Evolutionary conservation across 2,888 invertebrate species (phyloP), one percentile per base, ranked within the genome.

Genomic region (Metacarcinus magister): DNA sequence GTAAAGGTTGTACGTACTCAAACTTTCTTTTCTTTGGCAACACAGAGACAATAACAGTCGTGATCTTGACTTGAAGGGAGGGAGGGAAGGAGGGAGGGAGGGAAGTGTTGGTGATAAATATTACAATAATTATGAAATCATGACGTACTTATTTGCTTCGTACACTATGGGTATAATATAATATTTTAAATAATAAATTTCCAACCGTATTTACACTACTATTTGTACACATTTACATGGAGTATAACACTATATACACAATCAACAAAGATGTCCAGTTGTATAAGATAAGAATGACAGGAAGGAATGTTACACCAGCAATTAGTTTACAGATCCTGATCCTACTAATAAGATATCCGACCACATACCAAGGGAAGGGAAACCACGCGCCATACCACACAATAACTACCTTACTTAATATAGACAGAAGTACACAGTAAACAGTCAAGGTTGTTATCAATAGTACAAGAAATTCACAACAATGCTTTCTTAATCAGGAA

Each of bases 161-260:
- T 87, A 89, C 89, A 94, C 23, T 48, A 87, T 28, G 32, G 60
- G 60, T 92, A 92, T 94, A 43, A 60, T 39, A 92, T 92, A 60
- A 54, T 60, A 92, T 92, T 28, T 39, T 94, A 4, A 43, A 94
- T 67, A 87, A 87, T 87, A 19, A 8, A 48, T 48, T 89, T 39
- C 39, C 89, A 90, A 89, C 89, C n/a, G 43, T 94, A 94, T 94
- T 89, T 94, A 94, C 94, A 94, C 48, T 48, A 94, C 19, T 32
- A 54, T 32, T 54, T 48, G 60, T 43, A 93, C 46, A 94, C 48
- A 94, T 87, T 94, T 87, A 94, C 89, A 94, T 10, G 32, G 39
- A 94, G 94, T 90, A 48, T 94, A 94, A 93, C 93, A 93, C 93
- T 89, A 94, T 89, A 54, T 94, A 94, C 89, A 89, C 32, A 94